Conservation (phyloP, 2,113 vertebrate genomes). For the Mobula hypostoma region DNA sequence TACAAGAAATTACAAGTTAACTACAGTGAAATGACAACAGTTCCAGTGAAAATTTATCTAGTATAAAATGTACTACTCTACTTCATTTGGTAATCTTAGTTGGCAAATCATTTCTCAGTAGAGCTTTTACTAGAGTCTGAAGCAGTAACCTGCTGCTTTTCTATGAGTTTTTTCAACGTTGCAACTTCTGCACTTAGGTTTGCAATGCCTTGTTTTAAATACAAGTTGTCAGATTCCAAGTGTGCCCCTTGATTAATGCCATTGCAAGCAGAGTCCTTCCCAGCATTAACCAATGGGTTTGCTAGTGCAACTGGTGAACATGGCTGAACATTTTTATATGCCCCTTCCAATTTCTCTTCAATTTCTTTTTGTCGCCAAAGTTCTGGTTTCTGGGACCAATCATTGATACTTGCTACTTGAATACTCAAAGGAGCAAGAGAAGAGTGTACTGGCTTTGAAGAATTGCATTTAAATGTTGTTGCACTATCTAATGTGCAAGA, state of each 20-base stretch:
- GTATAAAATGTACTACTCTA: slow-evolving; percentile 66
- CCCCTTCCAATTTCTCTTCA: slow-evolving; percentile 56
- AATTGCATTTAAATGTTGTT: slow-evolving; percentile 46
- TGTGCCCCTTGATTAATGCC: slow-evolving; percentile 40
- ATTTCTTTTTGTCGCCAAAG: slow-evolving; percentile 72
- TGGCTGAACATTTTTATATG: slow-evolving; percentile 53
- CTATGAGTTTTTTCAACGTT: slow-evolving; percentile 73
- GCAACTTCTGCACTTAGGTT: slow-evolving; percentile 70
- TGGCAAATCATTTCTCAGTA: slow-evolving; percentile 56
- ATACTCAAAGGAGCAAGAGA: slow-evolving; percentile 72
- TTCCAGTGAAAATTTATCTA: slow-evolving; percentile 69
- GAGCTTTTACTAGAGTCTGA: slow-evolving; percentile 68
- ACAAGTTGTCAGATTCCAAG: slow-evolving; percentile 64
- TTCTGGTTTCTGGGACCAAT: slow-evolving; percentile 76
- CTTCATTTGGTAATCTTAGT: slow-evolving; percentile 57
- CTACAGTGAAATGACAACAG: slow-evolving; percentile 80
- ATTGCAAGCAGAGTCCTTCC: slow-evolving; percentile 63
- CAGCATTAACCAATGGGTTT: slow-evolving; percentile 47
- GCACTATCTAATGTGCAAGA: slow-evolving; percentile 53
- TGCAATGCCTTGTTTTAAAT: slow-evolving; percentile 69
- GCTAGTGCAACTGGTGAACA: slow-evolving; percentile 40
- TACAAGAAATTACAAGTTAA: slow-evolving; percentile 32
- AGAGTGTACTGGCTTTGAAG: slow-evolving; percentile 57
- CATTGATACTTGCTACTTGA: slow-evolving; percentile 79
- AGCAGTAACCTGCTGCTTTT: slow-evolving; percentile 65